A percentile compares a stretch with the other conserved stretches of the same genome.
These are phyloP conservation scores for Drosophila ustulata DNA, from an alignment of 2,888 invertebrate genomes.

Conservation along the genomic window DNA sequence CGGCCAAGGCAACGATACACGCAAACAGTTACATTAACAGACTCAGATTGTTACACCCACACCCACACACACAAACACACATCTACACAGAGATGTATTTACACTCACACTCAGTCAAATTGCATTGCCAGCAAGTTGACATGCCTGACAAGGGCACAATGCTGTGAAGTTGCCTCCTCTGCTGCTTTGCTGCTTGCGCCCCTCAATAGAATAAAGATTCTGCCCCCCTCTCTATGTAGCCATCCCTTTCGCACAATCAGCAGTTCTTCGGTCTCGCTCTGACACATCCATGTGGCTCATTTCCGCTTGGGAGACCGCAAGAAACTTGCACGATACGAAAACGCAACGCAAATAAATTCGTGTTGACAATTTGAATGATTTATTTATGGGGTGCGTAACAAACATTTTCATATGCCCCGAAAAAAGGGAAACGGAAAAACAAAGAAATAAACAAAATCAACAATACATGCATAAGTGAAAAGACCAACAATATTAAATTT, in stretches of 20 bases:
- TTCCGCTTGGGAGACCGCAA: conserved; percentile 66
- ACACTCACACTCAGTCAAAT: conserved; percentile 5
- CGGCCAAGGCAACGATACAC: conserved; percentile 39
- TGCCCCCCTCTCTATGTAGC: not conserved
- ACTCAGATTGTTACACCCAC: conserved; percentile 16
- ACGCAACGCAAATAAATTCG: conserved; percentile 69
- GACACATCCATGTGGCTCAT: conserved; percentile 42
- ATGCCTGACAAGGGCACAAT: conserved; percentile 63
- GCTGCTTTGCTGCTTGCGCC: not conserved
- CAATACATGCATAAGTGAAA: conserved; percentile 17
- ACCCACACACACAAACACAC: conserved; percentile 1
- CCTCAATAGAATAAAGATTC: conserved; percentile 8
- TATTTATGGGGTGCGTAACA: conserved; percentile 70
- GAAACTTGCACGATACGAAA: conserved; percentile 55
- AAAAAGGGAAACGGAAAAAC: conserved; percentile 6
- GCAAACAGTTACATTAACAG: conserved; percentile 44
- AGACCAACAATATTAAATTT: conserved; percentile 26
- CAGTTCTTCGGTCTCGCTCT: conserved; percentile 30
- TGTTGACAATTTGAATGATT: conserved; percentile 79
- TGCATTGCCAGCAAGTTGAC: conserved; percentile 43
- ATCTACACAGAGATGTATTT: not conserved
- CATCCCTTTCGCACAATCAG: not conserved
- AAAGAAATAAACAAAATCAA: conserved; percentile 19
- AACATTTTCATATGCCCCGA: conserved; percentile 40
- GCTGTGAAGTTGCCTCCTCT: conserved; percentile 29